These are phyloP conservation scores for Blomia tropicalis DNA, from an alignment of 2,888 invertebrate species.

Conservation along the genomic window DNA sequence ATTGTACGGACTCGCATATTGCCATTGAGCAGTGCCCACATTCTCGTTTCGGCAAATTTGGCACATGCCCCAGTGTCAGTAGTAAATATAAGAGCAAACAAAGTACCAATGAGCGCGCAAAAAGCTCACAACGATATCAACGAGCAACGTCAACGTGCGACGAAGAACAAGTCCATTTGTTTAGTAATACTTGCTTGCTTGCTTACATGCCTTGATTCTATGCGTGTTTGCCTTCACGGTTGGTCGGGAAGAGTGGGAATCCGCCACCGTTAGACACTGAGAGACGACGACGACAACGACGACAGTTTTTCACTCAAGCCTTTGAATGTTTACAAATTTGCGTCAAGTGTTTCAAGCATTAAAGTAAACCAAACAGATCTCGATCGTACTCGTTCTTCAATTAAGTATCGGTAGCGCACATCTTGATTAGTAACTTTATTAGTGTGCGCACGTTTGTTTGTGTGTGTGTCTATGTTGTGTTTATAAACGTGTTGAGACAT, in stretches of 20 bases:
- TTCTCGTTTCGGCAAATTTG: background rate
- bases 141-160: background rate
- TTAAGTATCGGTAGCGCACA: constrained; percentile 7
- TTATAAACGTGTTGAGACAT: too few relatives aligned
- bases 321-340: constrained; percentile 13
- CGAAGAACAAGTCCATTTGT: background rate
- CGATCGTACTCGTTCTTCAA: too few relatives aligned
- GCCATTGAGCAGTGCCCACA: too few relatives aligned
- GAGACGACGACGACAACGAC: too few relatives aligned
- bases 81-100: constrained; percentile 13
- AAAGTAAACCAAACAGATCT: constrained; percentile 13
- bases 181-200: background rate
- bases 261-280: too few relatives aligned
- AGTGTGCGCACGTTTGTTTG: too few relatives aligned
- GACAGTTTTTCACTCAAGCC: background rate
- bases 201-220: constrained; percentile 10
- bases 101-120: background rate
- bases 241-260: background rate
- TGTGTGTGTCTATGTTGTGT: too few relatives aligned
- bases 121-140: background rate
- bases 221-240: constrained; percentile 12
- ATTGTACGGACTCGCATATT: background rate
- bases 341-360: constrained; percentile 12
- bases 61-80: constrained; percentile 1
- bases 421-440: constrained; percentile 1